Evolutionary conservation across 1,140 invertebrate genomes (phyloP).

Genomic region (Ceratosolen fusciceps): DNA sequence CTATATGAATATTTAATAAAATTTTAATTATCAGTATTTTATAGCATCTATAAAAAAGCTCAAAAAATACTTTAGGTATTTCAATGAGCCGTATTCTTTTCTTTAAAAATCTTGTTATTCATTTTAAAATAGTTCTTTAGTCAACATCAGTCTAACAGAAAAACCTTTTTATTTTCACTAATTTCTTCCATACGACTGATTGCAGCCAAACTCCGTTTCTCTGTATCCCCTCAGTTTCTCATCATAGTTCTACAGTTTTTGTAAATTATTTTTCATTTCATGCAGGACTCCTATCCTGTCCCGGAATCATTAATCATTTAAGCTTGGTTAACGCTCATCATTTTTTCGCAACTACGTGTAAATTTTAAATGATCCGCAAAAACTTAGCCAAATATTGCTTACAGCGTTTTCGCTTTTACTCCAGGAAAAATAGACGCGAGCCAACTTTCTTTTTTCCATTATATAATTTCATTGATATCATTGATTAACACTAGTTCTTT

Average conservation of each 20-base stretch:
- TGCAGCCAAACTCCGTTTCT: background rate
- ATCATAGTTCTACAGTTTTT: background rate
- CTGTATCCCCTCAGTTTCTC: constrained; percentile 14
- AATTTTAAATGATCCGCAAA: constrained; percentile 8
- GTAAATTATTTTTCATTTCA: constrained; percentile 44
- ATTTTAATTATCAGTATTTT: too few relatives aligned
- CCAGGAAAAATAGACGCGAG: too few relatives aligned
- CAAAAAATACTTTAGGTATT: too few relatives aligned
- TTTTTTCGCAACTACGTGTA: background rate
- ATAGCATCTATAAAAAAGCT: too few relatives aligned
- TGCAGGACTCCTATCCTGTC: background rate
- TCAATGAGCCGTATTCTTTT: too few relatives aligned
- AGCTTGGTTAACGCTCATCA: constrained; percentile 4
- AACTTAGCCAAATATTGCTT: background rate
- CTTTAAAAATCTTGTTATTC: background rate
- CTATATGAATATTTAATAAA: too few relatives aligned
- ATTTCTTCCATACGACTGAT: constrained; percentile 5
- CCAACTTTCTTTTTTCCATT: too few relatives aligned
- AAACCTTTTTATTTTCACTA: constrained; percentile 6
- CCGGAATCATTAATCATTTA: constrained; percentile 49
- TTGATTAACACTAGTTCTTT: too few relatives aligned
- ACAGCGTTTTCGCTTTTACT: constrained; percentile 7
- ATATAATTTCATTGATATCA: too few relatives aligned
- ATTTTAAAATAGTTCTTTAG: background rate
- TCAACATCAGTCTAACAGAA: background rate